Base-by-base conservation (phyloP, 2,888 invertebrate genomes). In the Cordilura impudica region DNA sequence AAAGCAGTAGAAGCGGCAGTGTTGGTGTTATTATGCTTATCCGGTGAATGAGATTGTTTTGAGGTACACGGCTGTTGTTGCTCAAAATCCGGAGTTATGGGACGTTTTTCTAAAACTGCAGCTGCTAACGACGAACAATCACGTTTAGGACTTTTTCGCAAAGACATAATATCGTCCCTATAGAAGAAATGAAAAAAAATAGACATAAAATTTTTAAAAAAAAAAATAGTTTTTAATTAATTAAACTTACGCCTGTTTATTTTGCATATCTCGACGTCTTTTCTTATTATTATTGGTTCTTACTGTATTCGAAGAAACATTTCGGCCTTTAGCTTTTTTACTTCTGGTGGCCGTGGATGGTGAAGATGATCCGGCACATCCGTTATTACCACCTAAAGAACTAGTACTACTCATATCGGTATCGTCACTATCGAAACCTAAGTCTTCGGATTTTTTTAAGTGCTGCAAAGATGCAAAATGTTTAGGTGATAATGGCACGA, bases 361-460 rank as follows among this genome's bases (percentile, higher is more conserved):
- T 3, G 88, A 87, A 1, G 83, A 81, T 39, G 82, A 85, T 6
- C 87, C 86, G 12, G 82, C 82, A 60, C 84, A 84, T 75, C 16
- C 71, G 26, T 73, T 73, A 29, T 75, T 77, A 66, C 81, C 81
- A 29, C 88, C 86, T 56, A 86, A 84, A 0, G 89, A 89, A 65
- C 89, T 89, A 21, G 89, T 88, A 80, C 89, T 89, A 66, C 89
- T 89, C 85, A 88, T 86, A 53, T 89, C 89, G 0, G 89, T 89
- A 56, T 89, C 89, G 82, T 89, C 89, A 70, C 89, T 89, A 6
- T 89, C 89, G 39, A 87, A 87, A 61, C 87, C 85, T 47, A 74
- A 19, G 63, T 82, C 83, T 1, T 76, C 69, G 6, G 67, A n/a
- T 43, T 49, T 67, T 45, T 76, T 76, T 6, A 65, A 43, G 23